Evolutionary conservation across 2,888 invertebrate genomes (phyloP).

Genomic region (Brassicogethes aeneus): DNA sequence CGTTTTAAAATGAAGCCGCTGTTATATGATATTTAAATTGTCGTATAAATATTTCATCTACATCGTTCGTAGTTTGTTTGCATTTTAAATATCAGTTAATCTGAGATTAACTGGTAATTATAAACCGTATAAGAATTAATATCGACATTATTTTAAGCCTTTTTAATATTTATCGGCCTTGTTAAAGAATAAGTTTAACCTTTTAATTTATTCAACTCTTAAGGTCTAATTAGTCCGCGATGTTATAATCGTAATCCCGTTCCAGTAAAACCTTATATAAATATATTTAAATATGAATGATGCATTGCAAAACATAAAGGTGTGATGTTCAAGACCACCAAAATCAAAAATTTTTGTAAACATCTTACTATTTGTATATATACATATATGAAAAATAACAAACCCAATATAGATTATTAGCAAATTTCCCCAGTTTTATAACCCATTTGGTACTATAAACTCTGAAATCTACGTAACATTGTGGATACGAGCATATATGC

Average conservation of each 20-base stretch:
- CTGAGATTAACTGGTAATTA: neutral
- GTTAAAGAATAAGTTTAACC: neutral
- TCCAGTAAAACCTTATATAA: too few species aligned
- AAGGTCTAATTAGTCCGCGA: neutral
- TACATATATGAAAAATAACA: too few species aligned
- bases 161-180: neutral
- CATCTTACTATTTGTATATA: too few species aligned
- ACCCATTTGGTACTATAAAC: too few species aligned
- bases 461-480: too few species aligned
- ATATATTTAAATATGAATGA: too few species aligned
- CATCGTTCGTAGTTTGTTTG: constrained; percentile 11
- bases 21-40: constrained; percentile 12
- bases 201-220: neutral
- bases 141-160: neutral
- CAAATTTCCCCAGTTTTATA: too few species aligned
- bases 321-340: too few species aligned
- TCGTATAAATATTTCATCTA: constrained; percentile 13
- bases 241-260: neutral
- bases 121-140: neutral
- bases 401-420: too few species aligned
- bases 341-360: too few species aligned
- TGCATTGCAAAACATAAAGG: too few species aligned
- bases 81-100: constrained; percentile 9
- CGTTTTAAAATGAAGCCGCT: neutral
- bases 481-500: too few species aligned